These are phyloP conservation scores for Acropora tenuis DNA, from an alignment of 64 coral and sea anemone genomes.

Conservation along the genomic window DNA sequence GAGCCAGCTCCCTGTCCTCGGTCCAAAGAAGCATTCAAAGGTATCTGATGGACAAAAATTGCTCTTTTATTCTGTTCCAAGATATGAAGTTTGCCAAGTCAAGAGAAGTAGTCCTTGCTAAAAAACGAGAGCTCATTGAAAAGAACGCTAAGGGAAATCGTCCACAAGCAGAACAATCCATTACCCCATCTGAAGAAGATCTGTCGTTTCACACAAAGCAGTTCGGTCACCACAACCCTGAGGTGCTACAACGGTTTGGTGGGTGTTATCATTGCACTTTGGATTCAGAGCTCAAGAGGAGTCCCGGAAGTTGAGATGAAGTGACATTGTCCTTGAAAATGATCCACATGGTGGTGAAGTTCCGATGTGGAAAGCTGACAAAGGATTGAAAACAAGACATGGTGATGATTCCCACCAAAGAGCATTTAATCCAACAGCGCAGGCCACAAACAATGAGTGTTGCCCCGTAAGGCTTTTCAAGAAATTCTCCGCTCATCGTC, in stretches of 20 bases:
- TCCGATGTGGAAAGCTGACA: background rate
- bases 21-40: constrained; percentile 52
- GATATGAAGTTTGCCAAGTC: background rate
- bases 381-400: constrained; percentile 1
- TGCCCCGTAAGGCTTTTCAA: background rate
- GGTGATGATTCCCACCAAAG: background rate
- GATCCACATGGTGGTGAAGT: background rate
- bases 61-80: background rate
- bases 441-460: constrained; percentile 17
- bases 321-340: background rate
- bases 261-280: background rate
- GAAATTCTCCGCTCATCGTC: background rate
- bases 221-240: too few relatives aligned
- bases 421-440: constrained; percentile 17
- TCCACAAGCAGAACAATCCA: too few relatives aligned
- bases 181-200: too few relatives aligned
- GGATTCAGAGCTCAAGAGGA: background rate
- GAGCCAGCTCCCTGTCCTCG: background rate
- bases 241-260: too few relatives aligned
- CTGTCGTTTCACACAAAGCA: too few relatives aligned
- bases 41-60: background rate
- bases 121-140: background rate
- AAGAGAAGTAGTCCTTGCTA: background rate
- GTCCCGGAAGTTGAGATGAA: background rate
- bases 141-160: background rate